Conservation (phyloP, 2,888 invertebrate genomes). For the Orchesella flavescens region DNA sequence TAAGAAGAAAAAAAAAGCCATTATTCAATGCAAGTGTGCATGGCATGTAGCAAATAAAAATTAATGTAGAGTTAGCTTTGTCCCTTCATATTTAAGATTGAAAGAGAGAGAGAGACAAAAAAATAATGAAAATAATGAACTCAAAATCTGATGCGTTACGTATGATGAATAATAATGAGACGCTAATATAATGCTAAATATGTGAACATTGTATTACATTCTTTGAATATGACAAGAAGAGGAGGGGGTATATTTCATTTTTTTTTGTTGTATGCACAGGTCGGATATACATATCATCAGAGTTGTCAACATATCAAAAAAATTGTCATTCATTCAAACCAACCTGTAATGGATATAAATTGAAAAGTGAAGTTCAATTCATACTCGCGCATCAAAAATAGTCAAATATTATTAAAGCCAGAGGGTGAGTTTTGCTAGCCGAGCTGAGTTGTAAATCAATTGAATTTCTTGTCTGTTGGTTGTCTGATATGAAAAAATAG, state of each 20-base stretch:
- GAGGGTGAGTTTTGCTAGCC: no score
- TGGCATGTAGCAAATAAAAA: no score
- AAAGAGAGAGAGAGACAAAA: no score
- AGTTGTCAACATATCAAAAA: conserved; percentile 37
- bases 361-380: no score
- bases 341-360: no score
- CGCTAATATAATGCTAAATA: conserved; percentile 8
- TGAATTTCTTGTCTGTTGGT: background rate
- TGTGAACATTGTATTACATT: background rate
- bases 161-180: conserved; percentile 62
- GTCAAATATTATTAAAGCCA: no score
- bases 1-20: background rate
- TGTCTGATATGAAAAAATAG: background rate
- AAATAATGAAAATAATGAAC: conserved; percentile 54
- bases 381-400: no score
- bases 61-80: background rate
- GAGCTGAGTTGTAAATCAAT: background rate
- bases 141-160: conserved; percentile 59
- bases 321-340: conserved; percentile 38
- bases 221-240: background rate
- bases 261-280: background rate
- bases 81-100: background rate
- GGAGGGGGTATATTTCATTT: background rate
- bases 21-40: no score
- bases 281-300: background rate